phyloP scores from a whole-genome alignment of 1,140 invertebrate genomes.

The Drosophila subpulchrella region DNA sequence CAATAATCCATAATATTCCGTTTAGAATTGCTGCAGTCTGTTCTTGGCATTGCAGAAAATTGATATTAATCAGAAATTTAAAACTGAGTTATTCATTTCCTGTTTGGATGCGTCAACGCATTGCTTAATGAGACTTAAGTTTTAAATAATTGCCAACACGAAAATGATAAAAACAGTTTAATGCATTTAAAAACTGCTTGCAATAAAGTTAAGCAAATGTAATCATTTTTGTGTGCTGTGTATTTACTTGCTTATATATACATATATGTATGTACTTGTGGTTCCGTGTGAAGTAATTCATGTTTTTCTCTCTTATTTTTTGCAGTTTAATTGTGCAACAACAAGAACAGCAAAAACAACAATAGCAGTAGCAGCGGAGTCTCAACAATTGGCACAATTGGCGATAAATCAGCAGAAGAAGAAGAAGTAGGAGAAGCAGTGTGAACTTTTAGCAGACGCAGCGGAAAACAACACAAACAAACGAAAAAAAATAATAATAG shows the following conservation, averaged over 20 bases:
- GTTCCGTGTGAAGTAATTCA: constrained; percentile 44
- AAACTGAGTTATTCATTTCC: constrained; percentile 20
- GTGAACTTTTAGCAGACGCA: constrained; percentile 46
- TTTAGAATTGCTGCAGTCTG: neutral
- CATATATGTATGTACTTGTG: constrained; percentile 3
- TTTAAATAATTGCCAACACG: constrained; percentile 31
- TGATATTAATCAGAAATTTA: neutral
- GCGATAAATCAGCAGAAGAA: constrained; percentile 72
- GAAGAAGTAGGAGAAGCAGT: constrained; percentile 13
- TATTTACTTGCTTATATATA: neutral
- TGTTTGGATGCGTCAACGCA: constrained; percentile 5
- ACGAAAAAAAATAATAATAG: constrained; percentile 16
- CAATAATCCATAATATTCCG: neutral
- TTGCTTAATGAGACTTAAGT: constrained; percentile 29
- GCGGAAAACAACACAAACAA: constrained; percentile 27
- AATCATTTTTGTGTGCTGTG: constrained; percentile 25
- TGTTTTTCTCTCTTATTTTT: constrained; percentile 26
- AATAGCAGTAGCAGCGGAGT: constrained; percentile 42
- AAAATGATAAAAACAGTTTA: constrained; percentile 20
- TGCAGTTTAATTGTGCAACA: constrained; percentile 77
- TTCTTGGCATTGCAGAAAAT: constrained; percentile 1
- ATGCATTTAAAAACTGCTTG: constrained; percentile 19
- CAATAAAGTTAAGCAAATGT: constrained; percentile 25
- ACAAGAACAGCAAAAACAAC: constrained; percentile 29
- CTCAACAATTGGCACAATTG: constrained; percentile 76